Evolutionary conservation across 2,888 invertebrate species (phyloP).

Genomic region (Andricus quercusramuli): DNA sequence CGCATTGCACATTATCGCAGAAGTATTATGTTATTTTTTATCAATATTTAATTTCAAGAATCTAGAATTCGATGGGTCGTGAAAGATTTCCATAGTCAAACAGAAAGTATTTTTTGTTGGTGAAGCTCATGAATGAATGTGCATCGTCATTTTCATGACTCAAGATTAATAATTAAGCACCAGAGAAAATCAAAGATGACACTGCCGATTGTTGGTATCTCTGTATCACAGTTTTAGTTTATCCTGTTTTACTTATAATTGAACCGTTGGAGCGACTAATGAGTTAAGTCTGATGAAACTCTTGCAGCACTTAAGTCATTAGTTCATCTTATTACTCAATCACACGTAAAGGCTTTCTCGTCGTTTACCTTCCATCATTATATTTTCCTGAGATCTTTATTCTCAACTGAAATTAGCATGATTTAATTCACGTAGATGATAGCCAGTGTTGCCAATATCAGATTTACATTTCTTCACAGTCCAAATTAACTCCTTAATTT

Average conservation of each 20-base stretch:
- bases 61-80: no score
- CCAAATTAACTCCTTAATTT: neutral
- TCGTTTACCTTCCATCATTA: constrained; percentile 35
- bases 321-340: constrained; percentile 40
- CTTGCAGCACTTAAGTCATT: constrained; percentile 37
- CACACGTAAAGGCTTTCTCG: constrained; percentile 15
- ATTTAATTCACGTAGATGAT: constrained; percentile 1
- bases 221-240: constrained; percentile 6
- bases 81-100: no score
- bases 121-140: constrained; percentile 7
- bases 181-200: constrained; percentile 20
- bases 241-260: constrained; percentile 31
- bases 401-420: constrained; percentile 24
- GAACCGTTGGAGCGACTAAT: constrained; percentile 31
- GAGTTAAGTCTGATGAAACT: constrained; percentile 30
- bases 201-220: constrained; percentile 5
- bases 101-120: no score
- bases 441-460: neutral
- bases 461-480: neutral
- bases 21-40: no score
- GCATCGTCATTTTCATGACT: neutral
- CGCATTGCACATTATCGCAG: no score
- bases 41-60: no score
- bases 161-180: constrained; percentile 4
- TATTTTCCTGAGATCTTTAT: constrained; percentile 39